Conservation (phyloP, 1,140 invertebrate genomes). For the Drosophila tristis region DNA sequence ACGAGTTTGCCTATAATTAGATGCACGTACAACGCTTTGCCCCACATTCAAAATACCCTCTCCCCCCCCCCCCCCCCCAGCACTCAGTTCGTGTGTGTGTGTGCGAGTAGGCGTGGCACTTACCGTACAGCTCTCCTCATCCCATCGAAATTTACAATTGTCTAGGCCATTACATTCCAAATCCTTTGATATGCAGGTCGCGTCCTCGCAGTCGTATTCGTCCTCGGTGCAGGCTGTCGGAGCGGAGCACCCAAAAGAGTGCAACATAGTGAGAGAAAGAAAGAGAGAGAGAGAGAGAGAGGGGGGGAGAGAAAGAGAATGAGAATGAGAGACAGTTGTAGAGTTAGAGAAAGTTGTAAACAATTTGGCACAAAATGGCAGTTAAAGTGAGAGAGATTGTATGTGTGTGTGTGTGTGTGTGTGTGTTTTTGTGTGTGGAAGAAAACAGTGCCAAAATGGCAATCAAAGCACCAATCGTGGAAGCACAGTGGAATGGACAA, state of each 20-base stretch:
- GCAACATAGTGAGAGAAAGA: neutral
- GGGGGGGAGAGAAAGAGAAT: too few species aligned
- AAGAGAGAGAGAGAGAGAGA: neutral
- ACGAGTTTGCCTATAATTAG: slow-evolving; percentile 70
- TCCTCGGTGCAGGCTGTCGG: slow-evolving; percentile 81
- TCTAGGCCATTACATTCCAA: slow-evolving; percentile 90
- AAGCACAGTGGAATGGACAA: slow-evolving; percentile 43
- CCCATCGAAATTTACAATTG: slow-evolving; percentile 93
- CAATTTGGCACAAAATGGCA: slow-evolving; percentile 17
- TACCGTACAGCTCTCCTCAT: slow-evolving; percentile 91
- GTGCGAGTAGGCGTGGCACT: slow-evolving; percentile 76
- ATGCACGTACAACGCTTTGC: slow-evolving; percentile 55
- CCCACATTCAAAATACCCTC: too few species aligned
- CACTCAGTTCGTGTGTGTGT: neutral
- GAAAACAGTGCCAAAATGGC: slow-evolving; percentile 18
- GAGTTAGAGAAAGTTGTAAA: slow-evolving; percentile 34
- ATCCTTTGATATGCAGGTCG: slow-evolving; percentile 89
- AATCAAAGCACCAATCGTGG: slow-evolving; percentile 38
- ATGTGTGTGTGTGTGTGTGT: too few species aligned
- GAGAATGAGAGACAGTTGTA: slow-evolving; percentile 6
- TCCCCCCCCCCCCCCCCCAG: neutral
- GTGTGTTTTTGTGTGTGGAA: neutral
- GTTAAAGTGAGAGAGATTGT: slow-evolving; percentile 8
- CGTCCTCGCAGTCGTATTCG: slow-evolving; percentile 94
- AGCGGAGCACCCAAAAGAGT: neutral